Percentiles rank a stretch among this genome's conserved stretches.
Evolutionary conservation across 2,113 vertebrate genomes (phyloP).

Genomic region (Rhinoderma darwinii): DNA sequence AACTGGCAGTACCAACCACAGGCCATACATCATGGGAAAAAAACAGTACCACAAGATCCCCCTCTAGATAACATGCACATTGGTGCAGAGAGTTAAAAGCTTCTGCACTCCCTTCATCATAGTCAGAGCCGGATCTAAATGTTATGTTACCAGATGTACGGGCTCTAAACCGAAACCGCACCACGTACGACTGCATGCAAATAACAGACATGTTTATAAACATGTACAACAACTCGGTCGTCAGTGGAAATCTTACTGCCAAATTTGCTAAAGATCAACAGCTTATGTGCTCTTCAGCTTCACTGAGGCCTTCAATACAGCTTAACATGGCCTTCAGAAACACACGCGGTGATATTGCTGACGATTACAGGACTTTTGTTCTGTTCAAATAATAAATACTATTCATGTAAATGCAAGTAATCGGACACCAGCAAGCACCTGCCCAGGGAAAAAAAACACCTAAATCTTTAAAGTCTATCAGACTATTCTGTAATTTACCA

Average conservation of each 20-base stretch:
- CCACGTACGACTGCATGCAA: background rate
- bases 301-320: background rate
- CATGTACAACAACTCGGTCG: background rate
- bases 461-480: background rate
- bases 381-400: background rate
- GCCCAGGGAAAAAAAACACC: background rate
- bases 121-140: background rate
- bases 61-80: constrained; percentile 55
- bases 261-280: background rate
- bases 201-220: constrained; percentile 39
- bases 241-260: background rate
- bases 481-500: background rate
- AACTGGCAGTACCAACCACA: constrained; percentile 76
- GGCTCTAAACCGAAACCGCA: background rate
- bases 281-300: background rate
- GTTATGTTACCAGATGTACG: constrained; percentile 14
- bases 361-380: constrained; percentile 28
- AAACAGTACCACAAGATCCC: constrained; percentile 64
- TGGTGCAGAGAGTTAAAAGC: constrained; percentile 26
- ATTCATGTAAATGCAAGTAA: constrained; percentile 27
- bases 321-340: background rate
- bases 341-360: background rate
- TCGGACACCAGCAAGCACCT: constrained; percentile 11
- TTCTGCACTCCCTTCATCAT: background rate
- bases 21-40: constrained; percentile 73